Conservation (phyloP, 1,140 invertebrate genomes). For the Aphaenogaster floridana region DNA sequence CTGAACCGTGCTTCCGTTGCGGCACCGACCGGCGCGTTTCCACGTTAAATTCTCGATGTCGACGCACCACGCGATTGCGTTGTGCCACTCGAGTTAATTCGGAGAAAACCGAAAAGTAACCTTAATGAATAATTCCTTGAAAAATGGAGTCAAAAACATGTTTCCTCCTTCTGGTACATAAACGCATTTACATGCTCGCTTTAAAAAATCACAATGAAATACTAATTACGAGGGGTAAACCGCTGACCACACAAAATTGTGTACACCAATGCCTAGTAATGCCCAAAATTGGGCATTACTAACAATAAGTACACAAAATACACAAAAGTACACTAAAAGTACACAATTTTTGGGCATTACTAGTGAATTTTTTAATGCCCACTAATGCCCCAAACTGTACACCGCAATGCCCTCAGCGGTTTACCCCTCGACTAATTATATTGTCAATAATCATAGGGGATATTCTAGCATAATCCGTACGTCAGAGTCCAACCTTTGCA, state of each 20-base stretch:
- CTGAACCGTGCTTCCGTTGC: constrained; percentile 82
- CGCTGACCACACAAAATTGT: too few relatives aligned
- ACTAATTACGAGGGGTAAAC: not conserved
- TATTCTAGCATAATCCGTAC: not conserved
- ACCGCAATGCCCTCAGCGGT: too few relatives aligned
- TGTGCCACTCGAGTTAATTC: constrained; percentile 20
- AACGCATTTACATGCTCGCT: not conserved
- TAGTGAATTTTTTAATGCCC: too few relatives aligned
- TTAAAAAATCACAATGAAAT: not conserved
- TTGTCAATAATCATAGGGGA: not conserved
- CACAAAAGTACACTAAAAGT: too few relatives aligned
- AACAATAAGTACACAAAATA: too few relatives aligned
- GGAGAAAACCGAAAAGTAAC: not conserved
- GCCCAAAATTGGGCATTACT: too few relatives aligned
- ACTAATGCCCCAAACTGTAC: too few relatives aligned
- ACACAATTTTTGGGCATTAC: too few relatives aligned
- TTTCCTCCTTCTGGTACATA: not conserved
- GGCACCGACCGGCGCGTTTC: constrained; percentile 16
- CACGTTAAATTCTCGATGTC: constrained; percentile 54
- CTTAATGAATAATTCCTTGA: not conserved
- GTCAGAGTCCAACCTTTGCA: not conserved
- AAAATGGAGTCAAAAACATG: not conserved
- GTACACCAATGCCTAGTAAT: too few relatives aligned
- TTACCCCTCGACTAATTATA: not conserved
- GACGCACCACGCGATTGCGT: constrained; percentile 21